A percentile compares a stretch with the other conserved stretches of the same genome.
Conservation (phyloP, 2,888 invertebrate species). For the Microchrysa polita region DNA sequence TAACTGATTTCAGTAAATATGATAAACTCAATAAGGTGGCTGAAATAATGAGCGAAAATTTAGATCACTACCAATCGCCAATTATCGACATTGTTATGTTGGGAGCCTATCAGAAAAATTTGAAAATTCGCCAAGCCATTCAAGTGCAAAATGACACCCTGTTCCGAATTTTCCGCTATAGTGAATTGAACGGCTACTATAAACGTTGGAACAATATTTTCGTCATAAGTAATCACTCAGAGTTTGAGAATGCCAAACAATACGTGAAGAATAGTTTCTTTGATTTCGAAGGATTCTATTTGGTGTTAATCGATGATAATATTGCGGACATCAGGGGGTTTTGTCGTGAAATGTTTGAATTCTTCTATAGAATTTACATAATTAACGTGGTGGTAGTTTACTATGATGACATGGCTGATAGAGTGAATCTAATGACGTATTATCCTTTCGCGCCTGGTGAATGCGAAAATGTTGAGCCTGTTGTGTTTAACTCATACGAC, state of each 20-base stretch:
- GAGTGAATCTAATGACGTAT: neutral
- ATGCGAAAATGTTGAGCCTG: neutral
- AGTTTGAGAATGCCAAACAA: neutral
- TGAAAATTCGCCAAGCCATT: too few relatives aligned
- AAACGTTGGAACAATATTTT: neutral
- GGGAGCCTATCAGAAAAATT: too few relatives aligned
- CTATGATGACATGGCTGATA: neutral
- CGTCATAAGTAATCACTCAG: neutral
- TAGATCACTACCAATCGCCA: too few relatives aligned
- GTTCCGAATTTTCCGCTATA: neutral
- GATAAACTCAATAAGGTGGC: too few relatives aligned
- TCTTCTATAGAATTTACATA: neutral
- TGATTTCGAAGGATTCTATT: neutral
- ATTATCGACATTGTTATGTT: too few relatives aligned
- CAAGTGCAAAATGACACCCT: too few relatives aligned
- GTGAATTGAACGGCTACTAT: neutral
- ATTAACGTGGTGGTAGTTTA: neutral
- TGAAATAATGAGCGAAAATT: too few relatives aligned
- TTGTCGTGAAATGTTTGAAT: neutral
- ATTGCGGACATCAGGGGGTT: neutral
- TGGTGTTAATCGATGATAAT: neutral
- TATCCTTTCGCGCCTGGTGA: neutral
- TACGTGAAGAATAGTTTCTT: neutral
- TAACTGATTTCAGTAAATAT: too few relatives aligned
- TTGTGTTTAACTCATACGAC: neutral